Conservation (phyloP, 2,113 vertebrate genomes). For the Micronycteris hirsuta region DNA sequence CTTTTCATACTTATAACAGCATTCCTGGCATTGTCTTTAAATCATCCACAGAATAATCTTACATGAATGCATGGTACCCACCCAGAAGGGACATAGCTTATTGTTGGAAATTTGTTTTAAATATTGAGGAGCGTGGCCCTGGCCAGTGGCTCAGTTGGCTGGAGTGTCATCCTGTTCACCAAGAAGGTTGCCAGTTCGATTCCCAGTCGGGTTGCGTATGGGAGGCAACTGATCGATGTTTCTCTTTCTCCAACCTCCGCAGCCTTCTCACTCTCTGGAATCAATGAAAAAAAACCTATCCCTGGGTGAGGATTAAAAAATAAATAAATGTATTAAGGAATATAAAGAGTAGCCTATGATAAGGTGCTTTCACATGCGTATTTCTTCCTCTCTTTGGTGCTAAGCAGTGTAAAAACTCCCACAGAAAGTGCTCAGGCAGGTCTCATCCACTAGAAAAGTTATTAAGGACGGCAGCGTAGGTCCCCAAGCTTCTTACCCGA, state of each 20-base stretch:
- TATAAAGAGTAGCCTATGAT: background rate
- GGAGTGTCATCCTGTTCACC: no score
- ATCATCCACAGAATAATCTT: background rate
- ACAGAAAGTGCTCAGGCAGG: background rate
- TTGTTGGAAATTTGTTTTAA: background rate
- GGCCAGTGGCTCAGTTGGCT: no score
- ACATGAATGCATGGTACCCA: background rate
- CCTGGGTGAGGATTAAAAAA: no score
- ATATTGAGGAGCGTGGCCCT: background rate
- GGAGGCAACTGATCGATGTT: no score
- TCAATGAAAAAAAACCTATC: no score
- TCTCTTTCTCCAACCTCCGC: no score
- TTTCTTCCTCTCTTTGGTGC: background rate
- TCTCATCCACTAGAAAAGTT: background rate
- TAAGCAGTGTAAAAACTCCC: background rate
- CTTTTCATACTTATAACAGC: background rate
- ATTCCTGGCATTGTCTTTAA: background rate
- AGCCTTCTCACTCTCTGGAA: no score
- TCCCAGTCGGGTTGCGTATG: no score
- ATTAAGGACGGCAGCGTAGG: background rate
- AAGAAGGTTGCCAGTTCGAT: no score
- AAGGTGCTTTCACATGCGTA: background rate
- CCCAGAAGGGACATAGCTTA: background rate
- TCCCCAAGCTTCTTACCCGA: background rate
- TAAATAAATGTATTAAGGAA: background rate